These are phyloP conservation scores for Gallinago solitaria DNA, from an alignment of 2,797 vertebrate genomes.

Conservation along the genomic window DNA sequence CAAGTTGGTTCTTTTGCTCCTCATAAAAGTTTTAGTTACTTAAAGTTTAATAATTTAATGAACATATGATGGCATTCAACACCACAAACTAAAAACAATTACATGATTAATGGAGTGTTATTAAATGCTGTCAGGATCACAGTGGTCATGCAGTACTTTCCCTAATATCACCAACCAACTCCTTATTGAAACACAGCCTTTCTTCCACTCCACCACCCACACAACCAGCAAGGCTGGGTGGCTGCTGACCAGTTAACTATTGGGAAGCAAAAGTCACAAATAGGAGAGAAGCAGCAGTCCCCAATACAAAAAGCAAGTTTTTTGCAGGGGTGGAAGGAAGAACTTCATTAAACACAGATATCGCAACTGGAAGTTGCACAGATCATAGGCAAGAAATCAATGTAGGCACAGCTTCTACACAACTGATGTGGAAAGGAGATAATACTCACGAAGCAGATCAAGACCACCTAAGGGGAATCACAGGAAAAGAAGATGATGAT, in stretches of 20 bases:
- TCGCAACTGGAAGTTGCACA: not conserved
- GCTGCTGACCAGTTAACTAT: not conserved
- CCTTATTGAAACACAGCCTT: not conserved
- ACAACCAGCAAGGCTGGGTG: not conserved
- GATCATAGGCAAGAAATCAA: not conserved
- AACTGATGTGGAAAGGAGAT: not conserved
- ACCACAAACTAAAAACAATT: not conserved
- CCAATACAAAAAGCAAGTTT: not conserved
- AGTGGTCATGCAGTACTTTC: not conserved
- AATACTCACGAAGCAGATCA: not conserved
- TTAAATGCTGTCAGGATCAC: not conserved
- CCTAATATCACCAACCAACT: not conserved
- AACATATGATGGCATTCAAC: not conserved
- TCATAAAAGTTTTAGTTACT: not conserved
- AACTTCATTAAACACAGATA: not conserved
- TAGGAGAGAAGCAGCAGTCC: not conserved
- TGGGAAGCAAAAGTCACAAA: rapidly evolving
- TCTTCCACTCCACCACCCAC: not conserved
- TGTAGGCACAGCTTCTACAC: not conserved
- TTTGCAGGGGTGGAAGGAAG: rapidly evolving
- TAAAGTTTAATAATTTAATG: not conserved
- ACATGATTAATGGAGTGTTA: not conserved
- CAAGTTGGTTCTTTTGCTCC: not conserved
- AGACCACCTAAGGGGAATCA: not conserved
- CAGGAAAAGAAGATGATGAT: not conserved